Evolutionary conservation across 1,140 invertebrate genomes (phyloP).

Genomic region (Phortica variegata): DNA sequence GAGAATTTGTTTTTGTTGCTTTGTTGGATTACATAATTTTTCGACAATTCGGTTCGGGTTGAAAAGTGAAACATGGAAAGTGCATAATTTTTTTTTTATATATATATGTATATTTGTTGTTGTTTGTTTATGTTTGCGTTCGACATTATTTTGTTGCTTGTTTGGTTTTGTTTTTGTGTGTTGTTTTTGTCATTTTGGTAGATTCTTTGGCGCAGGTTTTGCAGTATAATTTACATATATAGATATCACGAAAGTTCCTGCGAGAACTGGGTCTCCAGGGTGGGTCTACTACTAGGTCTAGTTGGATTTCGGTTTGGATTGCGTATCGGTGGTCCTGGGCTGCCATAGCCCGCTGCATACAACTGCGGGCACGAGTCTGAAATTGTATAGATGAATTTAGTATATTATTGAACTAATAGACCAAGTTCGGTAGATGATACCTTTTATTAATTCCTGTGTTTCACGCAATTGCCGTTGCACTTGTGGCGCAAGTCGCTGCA

Average conservation of each 20-base stretch:
- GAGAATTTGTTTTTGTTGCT: no score
- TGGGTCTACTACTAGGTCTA: conserved; percentile 50
- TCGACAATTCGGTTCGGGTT: no score
- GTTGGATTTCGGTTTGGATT: conserved; percentile 51
- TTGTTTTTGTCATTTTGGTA: conserved; percentile 30
- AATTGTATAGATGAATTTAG: no score
- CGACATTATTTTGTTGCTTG: no score
- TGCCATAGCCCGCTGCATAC: conserved; percentile 55
- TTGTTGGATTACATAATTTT: no score
- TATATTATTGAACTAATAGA: no score
- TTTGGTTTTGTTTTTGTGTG: conserved; percentile 25
- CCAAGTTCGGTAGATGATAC: no score
- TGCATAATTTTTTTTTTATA: no score
- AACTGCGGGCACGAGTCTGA: conserved; percentile 54
- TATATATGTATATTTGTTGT: conserved; percentile 16
- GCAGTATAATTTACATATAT: conserved; percentile 49
- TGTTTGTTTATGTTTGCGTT: conserved; percentile 16
- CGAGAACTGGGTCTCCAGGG: conserved; percentile 58
- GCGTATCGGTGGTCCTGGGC: conserved; percentile 54
- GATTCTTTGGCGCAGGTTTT: conserved; percentile 45
- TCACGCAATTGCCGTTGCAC: conserved; percentile 55
- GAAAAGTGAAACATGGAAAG: no score
- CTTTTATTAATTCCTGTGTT: conserved; percentile 57
- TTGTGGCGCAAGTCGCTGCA: conserved; percentile 53
- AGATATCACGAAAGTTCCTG: conserved; percentile 58